Evolutionary conservation across 2,888 invertebrate species (phyloP).

Genomic region (Chymomyza fuscimana): DNA sequence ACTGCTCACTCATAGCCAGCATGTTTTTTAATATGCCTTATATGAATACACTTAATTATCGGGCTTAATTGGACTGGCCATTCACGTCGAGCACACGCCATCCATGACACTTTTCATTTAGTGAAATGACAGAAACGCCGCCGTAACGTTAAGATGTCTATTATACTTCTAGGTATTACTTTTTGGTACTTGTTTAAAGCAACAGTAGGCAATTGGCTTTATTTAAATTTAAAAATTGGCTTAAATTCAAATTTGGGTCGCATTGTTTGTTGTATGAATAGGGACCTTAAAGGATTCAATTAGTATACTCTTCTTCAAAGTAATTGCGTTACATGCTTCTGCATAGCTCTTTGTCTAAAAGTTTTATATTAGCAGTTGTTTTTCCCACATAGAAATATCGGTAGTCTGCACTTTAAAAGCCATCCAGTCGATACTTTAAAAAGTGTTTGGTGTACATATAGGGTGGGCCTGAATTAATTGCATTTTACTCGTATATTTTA

Average conservation of each 20-base stretch:
- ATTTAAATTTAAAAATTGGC: not conserved
- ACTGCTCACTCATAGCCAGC: slow-evolving; percentile 5
- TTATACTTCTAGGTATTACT: not conserved
- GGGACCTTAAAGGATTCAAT: not conserved
- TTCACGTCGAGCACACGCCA: not conserved
- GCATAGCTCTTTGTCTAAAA: no score
- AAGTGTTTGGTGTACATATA: no score
- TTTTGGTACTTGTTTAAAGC: not conserved
- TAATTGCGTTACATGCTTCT: not conserved
- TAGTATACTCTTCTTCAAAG: not conserved
- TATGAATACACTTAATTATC: slow-evolving; percentile 59
- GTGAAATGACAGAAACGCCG: not conserved
- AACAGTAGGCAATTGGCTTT: not conserved
- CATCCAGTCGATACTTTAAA: no score
- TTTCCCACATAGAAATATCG: no score
- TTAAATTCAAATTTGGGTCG: not conserved
- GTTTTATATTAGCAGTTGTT: no score
- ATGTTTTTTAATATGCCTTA: slow-evolving; percentile 28
- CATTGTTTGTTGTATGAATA: not conserved
- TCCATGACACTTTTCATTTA: not conserved
- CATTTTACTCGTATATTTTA: no score
- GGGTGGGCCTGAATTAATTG: no score
- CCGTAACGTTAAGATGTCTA: not conserved
- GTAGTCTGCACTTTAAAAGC: no score
- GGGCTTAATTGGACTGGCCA: slow-evolving; percentile 60